Evolutionary conservation across 2,113 vertebrate species (phyloP), one percentile per base, ranked within the genome.

Genomic region (Megaceryle torquata): DNA sequence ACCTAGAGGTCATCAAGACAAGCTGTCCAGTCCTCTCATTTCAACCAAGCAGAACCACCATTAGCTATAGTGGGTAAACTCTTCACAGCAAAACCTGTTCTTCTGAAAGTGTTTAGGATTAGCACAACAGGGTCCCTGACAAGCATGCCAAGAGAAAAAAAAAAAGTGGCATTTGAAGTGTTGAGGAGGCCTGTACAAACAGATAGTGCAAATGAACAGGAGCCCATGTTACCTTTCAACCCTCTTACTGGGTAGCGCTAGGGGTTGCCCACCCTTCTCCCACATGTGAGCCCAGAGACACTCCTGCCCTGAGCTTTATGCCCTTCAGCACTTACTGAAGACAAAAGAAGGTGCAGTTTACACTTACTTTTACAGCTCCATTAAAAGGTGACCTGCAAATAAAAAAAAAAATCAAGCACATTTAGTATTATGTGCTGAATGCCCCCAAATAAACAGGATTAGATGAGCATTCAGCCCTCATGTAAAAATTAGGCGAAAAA

Each of bases 341-440:
- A 97, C 92, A 97, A 97, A 96, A 92, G 94, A 92, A 95, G 93
- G 92, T 76, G 91, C 94, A 94, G 92, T 86, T 96, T 97, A 95
- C 93, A 97, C 95, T 96, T 97, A 96, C 94, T 96, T 97, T 97
- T 97, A 97, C 92, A 97, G 93, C 96, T 96, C 96, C 96, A 96
- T 96, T 96, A 93, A 97, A 97, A 97, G 94, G 95, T 96, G 96
- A 97, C 94, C 96, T 97, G 95, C 91, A 97, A 97, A 96, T 78
- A 96, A 96, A 97, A 96, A 86, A 94, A 89, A 95, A 97, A 96
- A 97, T 96, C 94, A 90, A 91, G 92, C 92, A 91, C 96, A 96
- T 96, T 97, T 96, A 97, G 96, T 96, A 95, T 86, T 76, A 93
- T 94, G 93, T 92, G 91, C 94, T 88, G 88, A 96, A 96, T 94